phyloP scores from a whole-genome alignment of 2,797 vertebrate genomes.

The Chelidonichthys spinosus region DNA sequence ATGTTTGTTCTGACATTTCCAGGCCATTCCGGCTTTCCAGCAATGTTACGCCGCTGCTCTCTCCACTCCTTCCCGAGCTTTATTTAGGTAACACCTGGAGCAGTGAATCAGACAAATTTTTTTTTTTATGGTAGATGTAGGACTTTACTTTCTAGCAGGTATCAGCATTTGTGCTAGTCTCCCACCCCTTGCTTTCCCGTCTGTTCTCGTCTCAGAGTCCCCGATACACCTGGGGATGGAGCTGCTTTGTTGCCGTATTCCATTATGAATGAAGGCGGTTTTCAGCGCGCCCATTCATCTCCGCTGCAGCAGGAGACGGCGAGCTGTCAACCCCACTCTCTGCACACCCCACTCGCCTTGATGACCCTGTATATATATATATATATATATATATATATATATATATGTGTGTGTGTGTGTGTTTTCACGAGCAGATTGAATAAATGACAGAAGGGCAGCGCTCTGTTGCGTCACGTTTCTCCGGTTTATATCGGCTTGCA shows the following conservation, averaged over 20 bases:
- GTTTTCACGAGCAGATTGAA: conserved; percentile 32
- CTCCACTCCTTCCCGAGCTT: conserved; percentile 35
- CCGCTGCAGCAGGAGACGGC: conserved; percentile 52
- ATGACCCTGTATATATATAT: conserved; percentile 38
- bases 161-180: conserved; percentile 6
- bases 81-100: conserved; percentile 54
- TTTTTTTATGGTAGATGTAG: conserved; percentile 16
- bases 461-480: conserved; percentile 28
- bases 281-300: conserved; percentile 74
- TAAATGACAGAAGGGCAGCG: conserved; percentile 12
- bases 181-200: background rate
- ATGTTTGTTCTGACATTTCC: conserved; percentile 62
- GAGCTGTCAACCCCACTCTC: conserved; percentile 52
- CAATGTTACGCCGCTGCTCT: conserved; percentile 9
- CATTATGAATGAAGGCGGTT: conserved; percentile 79
- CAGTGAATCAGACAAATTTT: conserved; percentile 51
- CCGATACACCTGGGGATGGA: conserved; percentile 61
- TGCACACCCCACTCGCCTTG: conserved; percentile 26
- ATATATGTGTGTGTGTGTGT: background rate
- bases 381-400: no score
- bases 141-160: conserved; percentile 20
- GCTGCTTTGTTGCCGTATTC: conserved; percentile 68
- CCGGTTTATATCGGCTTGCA: conserved; percentile 27
- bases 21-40: conserved; percentile 31
- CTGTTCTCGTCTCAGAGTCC: conserved; percentile 26